Percentiles rank a stretch among this genome's conserved stretches.
Conservation (phyloP, 92 coral and sea anemone genomes). For the Porites rus region DNA sequence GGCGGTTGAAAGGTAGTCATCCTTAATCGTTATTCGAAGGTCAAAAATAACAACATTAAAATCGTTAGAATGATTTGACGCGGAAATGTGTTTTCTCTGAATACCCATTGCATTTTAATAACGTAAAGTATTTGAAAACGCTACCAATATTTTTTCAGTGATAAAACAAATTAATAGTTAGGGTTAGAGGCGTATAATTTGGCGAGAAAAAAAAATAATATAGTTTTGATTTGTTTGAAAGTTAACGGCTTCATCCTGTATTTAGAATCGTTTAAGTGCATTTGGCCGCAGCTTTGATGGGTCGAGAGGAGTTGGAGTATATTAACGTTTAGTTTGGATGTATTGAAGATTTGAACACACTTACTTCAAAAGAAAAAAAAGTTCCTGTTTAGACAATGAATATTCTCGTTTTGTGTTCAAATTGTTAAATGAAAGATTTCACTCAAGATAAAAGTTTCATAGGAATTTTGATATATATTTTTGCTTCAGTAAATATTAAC, state of each 20-base stretch:
- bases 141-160: background rate
- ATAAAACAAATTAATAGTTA: background rate
- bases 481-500: background rate
- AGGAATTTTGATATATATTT: background rate
- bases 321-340: background rate
- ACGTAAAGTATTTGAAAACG: background rate
- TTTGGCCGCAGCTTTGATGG: background rate
- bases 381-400: background rate
- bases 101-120: slow-evolving; percentile 8
- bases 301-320: background rate
- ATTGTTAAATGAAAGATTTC: no score
- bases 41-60: slow-evolving; percentile 25
- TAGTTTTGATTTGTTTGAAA: background rate
- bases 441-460: background rate
- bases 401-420: no score
- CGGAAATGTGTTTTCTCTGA: slow-evolving; percentile 22
- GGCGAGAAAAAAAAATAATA: background rate
- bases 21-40: background rate
- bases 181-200: background rate
- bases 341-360: background rate
- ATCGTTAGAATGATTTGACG: background rate
- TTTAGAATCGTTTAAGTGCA: background rate
- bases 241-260: background rate
- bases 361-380: background rate
- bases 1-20: background rate